A percentile compares a stretch with the other conserved stretches of the same genome.
Conservation (phyloP, 2,888 invertebrate species). For the Agrotis exclamationis region DNA sequence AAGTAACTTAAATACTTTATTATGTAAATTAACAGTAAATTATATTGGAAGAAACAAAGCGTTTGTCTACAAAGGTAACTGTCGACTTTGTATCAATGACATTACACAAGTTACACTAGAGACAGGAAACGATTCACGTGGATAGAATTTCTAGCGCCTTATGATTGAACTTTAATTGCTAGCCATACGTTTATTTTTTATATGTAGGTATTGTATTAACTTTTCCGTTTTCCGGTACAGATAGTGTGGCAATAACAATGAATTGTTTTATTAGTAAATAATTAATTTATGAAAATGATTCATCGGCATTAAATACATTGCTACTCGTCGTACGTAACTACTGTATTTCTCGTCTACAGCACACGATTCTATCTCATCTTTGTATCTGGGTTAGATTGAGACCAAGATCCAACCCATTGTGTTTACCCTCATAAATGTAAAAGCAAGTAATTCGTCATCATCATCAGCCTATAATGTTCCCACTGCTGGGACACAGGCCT, state of each 20-base stretch:
- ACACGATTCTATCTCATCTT: too few species aligned
- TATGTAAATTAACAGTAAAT: background rate
- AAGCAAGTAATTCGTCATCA: too few species aligned
- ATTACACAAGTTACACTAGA: background rate
- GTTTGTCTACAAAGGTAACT: conserved; percentile 34
- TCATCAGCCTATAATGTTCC: too few species aligned
- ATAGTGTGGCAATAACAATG: conserved; percentile 24
- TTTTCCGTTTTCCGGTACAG: conserved; percentile 41
- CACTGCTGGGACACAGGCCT: too few species aligned
- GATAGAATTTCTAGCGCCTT: conserved; percentile 41
- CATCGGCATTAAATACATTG: conserved; percentile 1
- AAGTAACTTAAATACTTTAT: too few species aligned
- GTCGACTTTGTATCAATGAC: conserved; percentile 13
- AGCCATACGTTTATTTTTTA: conserved; percentile 7
- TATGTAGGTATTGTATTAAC: background rate
- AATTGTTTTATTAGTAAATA: conserved; percentile 27
- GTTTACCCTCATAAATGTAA: too few species aligned
- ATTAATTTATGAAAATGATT: conserved; percentile 32
- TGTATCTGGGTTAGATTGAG: too few species aligned
- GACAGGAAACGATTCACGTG: conserved; percentile 49
- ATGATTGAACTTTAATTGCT: conserved; percentile 44
- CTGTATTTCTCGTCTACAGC: too few species aligned
- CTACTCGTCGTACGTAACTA: too few species aligned
- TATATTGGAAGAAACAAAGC: conserved; percentile 1
- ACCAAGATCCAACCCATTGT: too few species aligned